Conservation (phyloP, 2,113 vertebrate species). For the Polypterus bichir region DNA sequence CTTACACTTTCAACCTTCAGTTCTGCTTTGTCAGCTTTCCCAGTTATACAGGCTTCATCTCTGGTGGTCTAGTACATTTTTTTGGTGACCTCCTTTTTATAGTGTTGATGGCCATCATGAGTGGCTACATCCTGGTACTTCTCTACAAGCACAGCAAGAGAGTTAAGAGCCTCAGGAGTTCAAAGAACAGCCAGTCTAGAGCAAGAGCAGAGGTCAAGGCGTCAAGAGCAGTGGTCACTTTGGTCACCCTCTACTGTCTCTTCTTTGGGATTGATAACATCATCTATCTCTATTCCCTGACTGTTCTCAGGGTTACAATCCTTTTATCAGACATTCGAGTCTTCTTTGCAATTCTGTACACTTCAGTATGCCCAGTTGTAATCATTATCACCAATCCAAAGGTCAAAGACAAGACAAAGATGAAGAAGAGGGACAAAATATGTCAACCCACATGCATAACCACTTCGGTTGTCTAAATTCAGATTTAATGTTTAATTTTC, state of each 20-base stretch:
- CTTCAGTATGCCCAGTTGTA: slow-evolving; percentile 48
- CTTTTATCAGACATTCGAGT: slow-evolving; percentile 56
- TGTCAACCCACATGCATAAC: too few species aligned
- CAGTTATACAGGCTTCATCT: slow-evolving; percentile 47
- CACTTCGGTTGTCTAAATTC: too few species aligned
- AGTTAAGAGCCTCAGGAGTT: slow-evolving; percentile 34
- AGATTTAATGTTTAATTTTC: too few species aligned
- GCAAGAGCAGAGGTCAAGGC: slow-evolving; percentile 41
- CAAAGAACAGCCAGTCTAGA: slow-evolving; percentile 21
- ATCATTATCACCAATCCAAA: slow-evolving; percentile 58
- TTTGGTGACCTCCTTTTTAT: slow-evolving; percentile 51
- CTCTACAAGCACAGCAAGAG: slow-evolving; percentile 44
- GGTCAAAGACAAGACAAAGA: slow-evolving; percentile 37
- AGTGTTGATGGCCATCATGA: slow-evolving; percentile 49
- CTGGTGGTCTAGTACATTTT: slow-evolving; percentile 45
- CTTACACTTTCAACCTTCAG: slow-evolving; percentile 53
- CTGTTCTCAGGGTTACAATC: slow-evolving; percentile 41
- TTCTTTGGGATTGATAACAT: slow-evolving; percentile 61
- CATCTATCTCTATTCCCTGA: slow-evolving; percentile 66
- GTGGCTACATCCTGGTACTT: slow-evolving; percentile 44
- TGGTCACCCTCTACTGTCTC: slow-evolving; percentile 52
- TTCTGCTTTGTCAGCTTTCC: slow-evolving; percentile 55
- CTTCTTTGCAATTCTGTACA: slow-evolving; percentile 59
- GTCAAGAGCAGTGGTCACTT: slow-evolving; percentile 47
- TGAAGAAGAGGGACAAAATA: too few species aligned